phyloP scores from a whole-genome alignment of 92 coral and sea anemone species.

The Phenganax marumi region DNA sequence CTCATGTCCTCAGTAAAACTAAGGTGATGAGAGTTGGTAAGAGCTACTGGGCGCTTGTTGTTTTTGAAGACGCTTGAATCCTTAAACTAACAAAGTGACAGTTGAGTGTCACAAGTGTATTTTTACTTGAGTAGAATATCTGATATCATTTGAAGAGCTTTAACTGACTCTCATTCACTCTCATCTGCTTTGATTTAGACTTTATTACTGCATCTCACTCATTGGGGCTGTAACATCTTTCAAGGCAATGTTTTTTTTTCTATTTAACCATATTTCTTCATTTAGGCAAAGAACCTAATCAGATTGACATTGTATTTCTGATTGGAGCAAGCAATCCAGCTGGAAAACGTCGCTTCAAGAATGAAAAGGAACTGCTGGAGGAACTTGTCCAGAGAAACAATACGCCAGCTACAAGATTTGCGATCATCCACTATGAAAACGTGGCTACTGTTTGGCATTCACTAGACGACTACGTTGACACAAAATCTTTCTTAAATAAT shows the following conservation, averaged over 20 bases:
- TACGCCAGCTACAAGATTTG: slow-evolving; percentile 36
- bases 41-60: not conserved
- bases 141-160: too few species aligned
- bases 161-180: too few species aligned
- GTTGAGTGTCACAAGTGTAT: too few species aligned
- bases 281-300: slow-evolving; percentile 35
- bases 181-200: too few species aligned
- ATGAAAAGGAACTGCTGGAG: slow-evolving; percentile 31
- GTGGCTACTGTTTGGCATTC: slow-evolving; percentile 43
- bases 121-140: too few species aligned
- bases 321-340: slow-evolving; percentile 45
- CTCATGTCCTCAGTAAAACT: not conserved
- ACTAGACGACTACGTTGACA: slow-evolving; percentile 24
- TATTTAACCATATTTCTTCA: not conserved
- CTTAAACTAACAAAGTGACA: too few species aligned
- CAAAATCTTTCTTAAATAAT: not conserved
- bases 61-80: not conserved
- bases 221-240: not conserved
- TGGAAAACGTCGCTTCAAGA: slow-evolving; percentile 32
- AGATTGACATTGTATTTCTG: slow-evolving; percentile 44
- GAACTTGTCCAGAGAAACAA: slow-evolving; percentile 42
- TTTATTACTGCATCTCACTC: not conserved
- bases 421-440: slow-evolving; percentile 46
- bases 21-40: not conserved
- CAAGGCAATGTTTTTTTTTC: not conserved